Evolutionary conservation across 1,140 invertebrate species (phyloP), one percentile per base, ranked within the genome.

Genomic region (Conopomorpha cramerella): DNA sequence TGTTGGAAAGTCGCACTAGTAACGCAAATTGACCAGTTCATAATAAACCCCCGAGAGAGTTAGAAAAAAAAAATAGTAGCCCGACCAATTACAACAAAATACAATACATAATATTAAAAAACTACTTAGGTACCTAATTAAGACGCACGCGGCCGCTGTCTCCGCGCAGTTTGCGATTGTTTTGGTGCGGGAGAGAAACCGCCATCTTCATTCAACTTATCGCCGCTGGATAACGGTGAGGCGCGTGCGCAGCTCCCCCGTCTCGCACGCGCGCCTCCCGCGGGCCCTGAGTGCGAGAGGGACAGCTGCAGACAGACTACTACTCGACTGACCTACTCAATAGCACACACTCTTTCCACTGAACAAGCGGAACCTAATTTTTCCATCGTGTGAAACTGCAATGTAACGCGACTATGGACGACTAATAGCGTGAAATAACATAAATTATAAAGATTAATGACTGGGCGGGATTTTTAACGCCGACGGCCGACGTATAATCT

Each of bases 251-350:
- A 52, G 27, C 6, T 13, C 12, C 10, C 7, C 44, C 44, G 12
- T 62, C 62, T 37, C 50, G 29, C 40, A 58, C 58, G 7, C 25
- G 31, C 50, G 2, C 16, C 13, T 8, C 15, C 7, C 8, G 32
- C 26, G 19, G 16, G n/a, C 8, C 2, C n/a, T n/a, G 34, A 19
- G 44, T 29, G 36, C 46, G 41, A 55, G 41, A 43, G 65, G 52
- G 39, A 54, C 31, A 25, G 30, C 19, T 29, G 39, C 49, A 55
- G 50, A 58, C 52, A 60, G 61, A 51, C 54, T 46, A 64, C 67
- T 71, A 73, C 68, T 72, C 71, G 70, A 77, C 59, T 78, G 74
- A 78, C 74, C 74, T 71, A 77, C 67, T 78, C 66, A 68, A 55
- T 48, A 45, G 57, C 51, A 53, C 54, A 67, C 56, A 66, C 61